Base-by-base conservation (phyloP, 2,113 vertebrate species). In the Paramisgurnus dabryanus region DNA sequence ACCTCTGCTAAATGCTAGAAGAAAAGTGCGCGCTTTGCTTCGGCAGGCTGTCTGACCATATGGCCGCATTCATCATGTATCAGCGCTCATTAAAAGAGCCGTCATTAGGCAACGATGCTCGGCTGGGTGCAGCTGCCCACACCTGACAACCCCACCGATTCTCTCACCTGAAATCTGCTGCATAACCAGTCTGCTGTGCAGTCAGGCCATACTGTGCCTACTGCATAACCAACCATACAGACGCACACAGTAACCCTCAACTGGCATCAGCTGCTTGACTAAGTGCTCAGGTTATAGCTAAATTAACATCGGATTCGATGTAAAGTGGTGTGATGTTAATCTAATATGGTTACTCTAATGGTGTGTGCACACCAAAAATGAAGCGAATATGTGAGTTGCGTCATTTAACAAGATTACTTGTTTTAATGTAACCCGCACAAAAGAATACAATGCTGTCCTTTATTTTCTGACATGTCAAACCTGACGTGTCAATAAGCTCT, bases 31-130 rank as follows among this genome's bases (percentile, higher is more conserved):
- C 86, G 86, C 88, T 89, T 91, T 89, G 87, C 87, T 91, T 82
- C 86, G 86, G 88, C 93, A 93, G 91, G 89, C 89, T 90, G 91
- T 85, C 84, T 85, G 85, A 90, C 92, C 93, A 93, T 93, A 93
- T 93, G 93, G 92, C 82, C 85, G 87, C 91, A 93, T 94, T 92
- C 90, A 93, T 94, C 92, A 94, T 92, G 86, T 87, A 91, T 90
- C 83, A 60, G 87, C 88, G 85, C 91, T 92, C 90, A 92, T 92
- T 91, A 91, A 88, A 89, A 86, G 86, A 89, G 88, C 89, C 89
- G 89, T 91, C 92, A 88, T 88, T 91, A 89, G 84, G 82, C 88
- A 84, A 87, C 84, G 83, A 82, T 50, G 81, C 88, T 57, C 90
- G 84, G 90, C 87, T 87, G 91, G 88, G 87, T 86, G 84, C 84